Conservation (phyloP, 2,113 vertebrate genomes). For the human region DNA sequence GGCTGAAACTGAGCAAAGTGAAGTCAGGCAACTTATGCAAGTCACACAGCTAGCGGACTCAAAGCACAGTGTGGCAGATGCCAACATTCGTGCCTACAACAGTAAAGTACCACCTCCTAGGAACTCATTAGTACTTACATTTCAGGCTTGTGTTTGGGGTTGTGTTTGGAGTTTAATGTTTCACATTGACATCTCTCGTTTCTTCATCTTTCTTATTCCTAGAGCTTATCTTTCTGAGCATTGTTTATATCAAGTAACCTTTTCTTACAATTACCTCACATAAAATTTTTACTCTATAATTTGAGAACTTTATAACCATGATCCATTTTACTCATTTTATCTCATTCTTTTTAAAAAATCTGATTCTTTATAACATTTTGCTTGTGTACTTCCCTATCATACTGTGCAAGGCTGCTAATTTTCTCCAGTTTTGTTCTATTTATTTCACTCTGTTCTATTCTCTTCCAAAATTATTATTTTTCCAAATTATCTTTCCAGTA, state of each 20-base stretch:
- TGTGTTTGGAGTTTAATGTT: background rate
- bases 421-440: background rate
- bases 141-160: background rate
- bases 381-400: background rate
- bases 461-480: conserved; percentile 9
- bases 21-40: background rate
- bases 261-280: background rate
- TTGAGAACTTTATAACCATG: background rate
- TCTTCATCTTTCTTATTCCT: background rate
- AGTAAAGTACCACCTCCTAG: background rate
- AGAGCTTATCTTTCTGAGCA: background rate
- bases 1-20: background rate
- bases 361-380: background rate
- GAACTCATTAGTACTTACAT: background rate
- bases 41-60: background rate
- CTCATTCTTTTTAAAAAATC: background rate
- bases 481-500: background rate
- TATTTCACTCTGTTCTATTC: background rate
- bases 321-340: background rate
- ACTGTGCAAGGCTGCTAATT: background rate
- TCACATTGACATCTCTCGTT: background rate
- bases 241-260: background rate
- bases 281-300: background rate
- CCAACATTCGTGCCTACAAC: background rate
- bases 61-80: background rate